Percentiles rank a stretch among this genome's conserved stretches.
phyloP scores from a whole-genome alignment of 2,113 vertebrate species.

The Sinocyclocheilus anophthalmus region DNA sequence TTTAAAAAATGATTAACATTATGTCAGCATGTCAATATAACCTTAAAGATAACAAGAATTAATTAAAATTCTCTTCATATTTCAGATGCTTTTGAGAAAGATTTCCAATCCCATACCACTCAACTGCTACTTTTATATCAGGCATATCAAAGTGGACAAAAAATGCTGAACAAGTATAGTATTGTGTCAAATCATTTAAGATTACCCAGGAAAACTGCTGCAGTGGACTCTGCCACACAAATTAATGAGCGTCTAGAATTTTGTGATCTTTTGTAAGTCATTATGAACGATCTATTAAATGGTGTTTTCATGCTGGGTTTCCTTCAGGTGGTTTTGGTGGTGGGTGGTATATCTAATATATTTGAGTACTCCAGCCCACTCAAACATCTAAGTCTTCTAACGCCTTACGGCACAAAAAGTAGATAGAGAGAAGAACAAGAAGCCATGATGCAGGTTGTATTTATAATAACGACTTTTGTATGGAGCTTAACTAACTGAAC shows the following conservation, averaged over 20 bases:
- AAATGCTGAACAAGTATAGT: background rate
- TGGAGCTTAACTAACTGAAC: slow-evolving; percentile 5
- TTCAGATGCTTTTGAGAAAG: background rate
- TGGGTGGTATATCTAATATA: slow-evolving; percentile 32
- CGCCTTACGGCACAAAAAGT: background rate
- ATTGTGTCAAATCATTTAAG: slow-evolving; percentile 8
- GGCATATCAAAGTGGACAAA: background rate
- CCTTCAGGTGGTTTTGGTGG: slow-evolving; percentile 19
- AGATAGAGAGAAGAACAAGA: slow-evolving; percentile 10
- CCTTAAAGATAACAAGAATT: background rate
- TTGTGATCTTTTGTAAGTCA: slow-evolving; percentile 9
- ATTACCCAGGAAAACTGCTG: background rate
- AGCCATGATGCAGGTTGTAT: background rate
- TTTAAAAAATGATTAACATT: background rate
- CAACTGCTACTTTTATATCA: background rate
- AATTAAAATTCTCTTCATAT: background rate
- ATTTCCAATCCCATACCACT: background rate
- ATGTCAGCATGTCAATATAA: background rate
- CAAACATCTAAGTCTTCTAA: background rate
- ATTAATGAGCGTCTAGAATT: background rate
- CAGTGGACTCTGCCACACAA: background rate
- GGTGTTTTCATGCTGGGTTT: background rate
- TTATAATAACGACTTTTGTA: background rate
- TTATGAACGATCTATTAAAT: slow-evolving; percentile 16
- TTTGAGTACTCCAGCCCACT: background rate